These are phyloP conservation scores for Origma solitaria DNA, from an alignment of 2,113 vertebrate genomes.

Conservation along the genomic window DNA sequence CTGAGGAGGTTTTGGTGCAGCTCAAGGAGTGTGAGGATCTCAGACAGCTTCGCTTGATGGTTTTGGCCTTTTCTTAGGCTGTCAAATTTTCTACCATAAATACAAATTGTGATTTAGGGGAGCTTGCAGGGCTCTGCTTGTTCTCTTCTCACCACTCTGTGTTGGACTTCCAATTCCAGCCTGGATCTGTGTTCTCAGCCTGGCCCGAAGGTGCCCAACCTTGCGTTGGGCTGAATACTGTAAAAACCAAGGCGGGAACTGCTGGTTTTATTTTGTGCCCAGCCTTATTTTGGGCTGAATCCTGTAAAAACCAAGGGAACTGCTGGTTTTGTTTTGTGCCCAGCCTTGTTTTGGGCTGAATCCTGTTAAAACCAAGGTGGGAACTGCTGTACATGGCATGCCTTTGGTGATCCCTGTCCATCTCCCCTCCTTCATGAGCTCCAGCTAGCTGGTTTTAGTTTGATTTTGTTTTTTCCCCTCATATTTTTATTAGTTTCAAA, in stretches of 20 bases:
- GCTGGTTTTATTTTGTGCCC: too few relatives aligned
- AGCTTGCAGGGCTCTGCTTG: background rate
- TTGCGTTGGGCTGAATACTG: background rate
- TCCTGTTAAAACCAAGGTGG: background rate
- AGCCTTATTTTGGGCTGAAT: background rate
- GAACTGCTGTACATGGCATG: background rate
- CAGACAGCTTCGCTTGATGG: background rate
- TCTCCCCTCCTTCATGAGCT: background rate
- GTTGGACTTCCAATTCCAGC: background rate
- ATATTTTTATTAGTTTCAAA: background rate
- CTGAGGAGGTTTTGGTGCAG: background rate
- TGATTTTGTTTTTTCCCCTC: background rate
- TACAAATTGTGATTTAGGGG: background rate
- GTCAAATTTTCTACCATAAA: background rate
- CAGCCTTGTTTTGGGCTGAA: background rate
- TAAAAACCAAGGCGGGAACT: background rate
- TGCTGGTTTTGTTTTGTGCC: too few relatives aligned
- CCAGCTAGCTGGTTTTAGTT: background rate
- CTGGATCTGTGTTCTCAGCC: background rate
- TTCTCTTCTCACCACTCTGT: background rate
- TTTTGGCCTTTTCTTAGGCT: background rate
- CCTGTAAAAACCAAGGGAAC: background rate
- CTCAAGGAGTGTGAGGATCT: background rate
- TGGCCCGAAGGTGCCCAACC: background rate
- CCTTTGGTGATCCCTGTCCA: background rate